Evolutionary conservation across 1,140 invertebrate genomes (phyloP), one percentile per base, ranked within the genome.

Genomic region (Drosophila malerkotliana): DNA sequence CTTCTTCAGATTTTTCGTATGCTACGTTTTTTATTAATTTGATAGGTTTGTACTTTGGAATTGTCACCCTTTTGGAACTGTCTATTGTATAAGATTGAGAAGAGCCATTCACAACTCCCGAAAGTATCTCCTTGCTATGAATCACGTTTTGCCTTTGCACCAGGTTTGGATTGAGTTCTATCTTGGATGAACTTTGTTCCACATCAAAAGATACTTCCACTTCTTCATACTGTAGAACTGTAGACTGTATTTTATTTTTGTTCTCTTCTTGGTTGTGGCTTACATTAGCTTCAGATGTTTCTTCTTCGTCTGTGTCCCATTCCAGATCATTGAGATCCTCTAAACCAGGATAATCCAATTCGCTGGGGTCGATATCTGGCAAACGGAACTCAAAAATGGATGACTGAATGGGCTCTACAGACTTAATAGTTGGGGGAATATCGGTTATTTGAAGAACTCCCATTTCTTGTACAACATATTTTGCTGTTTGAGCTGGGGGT

Each of bases 301-400:
- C 41, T 18, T 6, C n/a, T 5, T 18, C 14, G 6, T 44, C 7
- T 15, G 41, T 18, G 5, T 44, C 2, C 0, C 15, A 5, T 18
- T 44, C 15, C 6, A 15, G 8, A 18, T 41, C 12, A n/a, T 15
- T 5, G 1, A 0, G 14, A 7, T 14, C 14, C n/a, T 18, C 14
- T 0, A 8, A 7, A 3, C 18, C 6, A 8, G 41, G 5, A 0
- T 12, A 4, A 3, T 18, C 4, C 7, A 47, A 26, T 10, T 60
- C 62, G 1, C 4, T 14, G 2, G 32, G 12, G 15, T 41, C 37
- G 12, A 74, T 51, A 8, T 74, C 71, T 0, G 81, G 77, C 3
- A 59, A 44, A 0, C 81, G 72, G 28, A 84, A 84, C 10, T 84
- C 81, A 15, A 18, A 53, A 14, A 61, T 32, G 0, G 48, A 14